Evolutionary conservation across 1,140 invertebrate genomes (phyloP).

Genomic region (Penaeus vannamei): DNA sequence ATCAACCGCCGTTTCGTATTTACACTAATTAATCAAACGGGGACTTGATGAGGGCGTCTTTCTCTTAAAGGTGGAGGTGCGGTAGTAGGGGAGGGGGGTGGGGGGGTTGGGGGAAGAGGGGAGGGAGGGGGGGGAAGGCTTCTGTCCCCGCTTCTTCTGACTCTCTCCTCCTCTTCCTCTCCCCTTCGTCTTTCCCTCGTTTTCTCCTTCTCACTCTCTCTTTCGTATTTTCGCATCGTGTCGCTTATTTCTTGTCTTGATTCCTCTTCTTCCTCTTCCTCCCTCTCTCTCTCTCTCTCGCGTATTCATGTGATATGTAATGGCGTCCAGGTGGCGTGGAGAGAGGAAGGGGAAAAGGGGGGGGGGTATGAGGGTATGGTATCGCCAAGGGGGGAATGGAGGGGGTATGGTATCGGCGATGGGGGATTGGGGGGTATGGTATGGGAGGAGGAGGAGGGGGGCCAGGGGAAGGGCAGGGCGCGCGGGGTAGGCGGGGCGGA

Average conservation of each 20-base stretch:
- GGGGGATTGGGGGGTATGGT: background rate
- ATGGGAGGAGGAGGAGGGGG: background rate
- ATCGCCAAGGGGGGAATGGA: too few species aligned
- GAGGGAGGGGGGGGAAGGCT: background rate
- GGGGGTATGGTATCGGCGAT: too few species aligned
- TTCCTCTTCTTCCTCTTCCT: background rate
- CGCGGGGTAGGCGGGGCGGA: too few species aligned
- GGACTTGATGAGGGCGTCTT: too few species aligned
- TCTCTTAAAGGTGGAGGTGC: too few species aligned
- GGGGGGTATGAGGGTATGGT: background rate
- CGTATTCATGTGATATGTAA: slow-evolving; percentile 20
- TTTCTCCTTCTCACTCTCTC: background rate
- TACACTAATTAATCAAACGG: too few species aligned
- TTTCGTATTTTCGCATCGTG: background rate
- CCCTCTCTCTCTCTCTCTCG: background rate
- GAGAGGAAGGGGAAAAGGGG: background rate
- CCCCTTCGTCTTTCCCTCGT: background rate
- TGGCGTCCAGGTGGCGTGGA: slow-evolving; percentile 19
- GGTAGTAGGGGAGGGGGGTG: background rate
- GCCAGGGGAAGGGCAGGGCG: too few species aligned
- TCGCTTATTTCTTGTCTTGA: background rate
- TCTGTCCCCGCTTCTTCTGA: background rate
- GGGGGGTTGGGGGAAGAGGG: background rate
- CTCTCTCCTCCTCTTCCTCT: background rate
- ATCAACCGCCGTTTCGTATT: too few species aligned